A percentile compares a stretch with the other conserved stretches of the same genome.
Conservation (phyloP, 1,140 invertebrate species). For the Bombyx mori region ASM3026992v2 NC_085124.1:1652001-1652500, state of each 20-base stretch:
- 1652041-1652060: too few relatives aligned
- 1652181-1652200: not conserved
- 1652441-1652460: conserved; percentile 7
- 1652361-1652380: conserved; percentile 71
- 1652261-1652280: conserved; percentile 74
- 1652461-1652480: too few relatives aligned
- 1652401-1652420: conserved; percentile 32
- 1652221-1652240: conserved; percentile 50
- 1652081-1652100: too few relatives aligned
- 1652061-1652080: too few relatives aligned
- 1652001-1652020: too few relatives aligned
- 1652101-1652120: too few relatives aligned
- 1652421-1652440: conserved; percentile 39
- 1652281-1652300: conserved; percentile 69
- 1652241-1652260: conserved; percentile 82
- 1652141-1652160: not conserved
- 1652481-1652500: too few relatives aligned
- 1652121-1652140: too few relatives aligned
- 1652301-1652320: conserved; percentile 76
- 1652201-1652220: not conserved
- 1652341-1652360: conserved; percentile 61
- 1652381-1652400: conserved; percentile 71
- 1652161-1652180: not conserved
- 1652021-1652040: too few relatives aligned
- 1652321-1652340: conserved; percentile 76